These are phyloP conservation scores for Drosophila prostipennis DNA, from an alignment of 2,888 invertebrate genomes.

Conservation along the genomic window DNA sequence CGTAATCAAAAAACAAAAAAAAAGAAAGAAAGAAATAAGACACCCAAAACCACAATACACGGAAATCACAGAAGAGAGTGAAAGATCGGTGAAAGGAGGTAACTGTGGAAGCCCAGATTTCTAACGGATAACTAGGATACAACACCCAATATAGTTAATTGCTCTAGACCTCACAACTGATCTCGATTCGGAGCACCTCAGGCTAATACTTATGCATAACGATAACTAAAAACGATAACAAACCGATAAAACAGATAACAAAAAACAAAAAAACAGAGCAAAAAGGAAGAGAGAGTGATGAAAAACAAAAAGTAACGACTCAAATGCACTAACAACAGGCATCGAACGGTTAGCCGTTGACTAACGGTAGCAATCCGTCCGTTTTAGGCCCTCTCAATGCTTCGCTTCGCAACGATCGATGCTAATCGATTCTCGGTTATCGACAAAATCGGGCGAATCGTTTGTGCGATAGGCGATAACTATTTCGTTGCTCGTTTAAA, in stretches of 20 bases:
- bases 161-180: constrained; percentile 38
- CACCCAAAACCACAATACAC: neutral
- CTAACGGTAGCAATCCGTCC: constrained; percentile 45
- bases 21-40: constrained; percentile 10
- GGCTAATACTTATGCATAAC: constrained; percentile 43
- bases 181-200: constrained; percentile 47
- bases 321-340: constrained; percentile 39
- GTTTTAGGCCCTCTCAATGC: constrained; percentile 43
- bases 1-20: constrained; percentile 54
- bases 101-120: constrained; percentile 14
- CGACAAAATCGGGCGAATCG: constrained; percentile 18
- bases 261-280: neutral
- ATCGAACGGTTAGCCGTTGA: constrained; percentile 45
- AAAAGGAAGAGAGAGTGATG: neutral
- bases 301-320: constrained; percentile 14
- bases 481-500: constrained; percentile 25
- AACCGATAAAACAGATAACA: neutral
- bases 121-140: constrained; percentile 12
- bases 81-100: constrained; percentile 14
- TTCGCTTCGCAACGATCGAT: constrained; percentile 27
- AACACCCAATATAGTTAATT: constrained; percentile 20
- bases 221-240: constrained; percentile 5
- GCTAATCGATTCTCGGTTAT: constrained; percentile 3
- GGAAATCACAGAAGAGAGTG: constrained; percentile 7
- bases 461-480: constrained; percentile 21